phyloP scores from a whole-genome alignment of 2,797 vertebrate species.

The Emys orbicularis region DNA sequence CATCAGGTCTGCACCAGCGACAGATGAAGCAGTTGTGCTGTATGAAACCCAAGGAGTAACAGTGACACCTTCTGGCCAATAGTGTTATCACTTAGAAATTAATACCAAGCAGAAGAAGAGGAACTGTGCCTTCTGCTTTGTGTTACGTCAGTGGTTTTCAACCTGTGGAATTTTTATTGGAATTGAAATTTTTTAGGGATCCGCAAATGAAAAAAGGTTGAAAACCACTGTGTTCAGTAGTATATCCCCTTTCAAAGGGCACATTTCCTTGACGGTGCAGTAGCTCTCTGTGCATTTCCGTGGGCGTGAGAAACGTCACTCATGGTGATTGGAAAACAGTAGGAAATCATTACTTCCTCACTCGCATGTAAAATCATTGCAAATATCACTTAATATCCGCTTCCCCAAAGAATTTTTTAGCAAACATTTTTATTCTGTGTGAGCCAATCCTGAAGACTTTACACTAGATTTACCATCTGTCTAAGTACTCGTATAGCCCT shows the following conservation, averaged over 20 bases:
- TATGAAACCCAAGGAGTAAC: constrained; percentile 48
- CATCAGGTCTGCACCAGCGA: not conserved
- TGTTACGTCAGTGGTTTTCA: not conserved
- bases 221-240: not conserved
- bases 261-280: not conserved
- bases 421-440: not conserved
- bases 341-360: not conserved
- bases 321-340: not conserved
- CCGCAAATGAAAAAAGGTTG: not conserved
- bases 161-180: not conserved
- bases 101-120: not conserved
- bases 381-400: not conserved
- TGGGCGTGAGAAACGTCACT: not conserved
- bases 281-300: not conserved
- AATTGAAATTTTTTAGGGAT: not conserved
- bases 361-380: accelerated
- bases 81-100: not conserved
- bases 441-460: not conserved
- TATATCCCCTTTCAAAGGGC: not conserved
- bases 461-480: not conserved
- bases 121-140: not conserved
- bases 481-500: accelerated
- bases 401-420: not conserved
- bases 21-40: not conserved
- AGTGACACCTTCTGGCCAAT: constrained; percentile 70